Base-by-base conservation (phyloP, 2,888 invertebrate species). In the Dicyrtomina minuta region DNA sequence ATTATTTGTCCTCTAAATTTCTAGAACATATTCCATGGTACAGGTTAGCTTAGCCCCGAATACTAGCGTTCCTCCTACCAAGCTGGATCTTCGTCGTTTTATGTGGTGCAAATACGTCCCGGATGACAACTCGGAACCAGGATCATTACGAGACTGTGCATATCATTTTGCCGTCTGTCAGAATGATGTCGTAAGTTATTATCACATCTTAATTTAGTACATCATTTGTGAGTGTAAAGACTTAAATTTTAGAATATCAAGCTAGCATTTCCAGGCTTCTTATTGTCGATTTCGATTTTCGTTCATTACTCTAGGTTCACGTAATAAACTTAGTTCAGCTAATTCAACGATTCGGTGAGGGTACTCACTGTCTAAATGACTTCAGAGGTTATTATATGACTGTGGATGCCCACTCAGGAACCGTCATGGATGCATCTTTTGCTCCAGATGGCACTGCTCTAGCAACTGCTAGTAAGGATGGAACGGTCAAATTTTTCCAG, bases 31-130 rank as follows among this genome's bases (percentile, higher is more conserved):
- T 51, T 81, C 87, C 60, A 79, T 88, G 68, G 84, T 88, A 15
- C 88, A 89, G 80, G 84, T 89, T 6, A 84, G 83, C 43, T 85
- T 87, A 70, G 82, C 83, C 33, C 76, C 75, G 17, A 66, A 74
- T 44, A 41, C 62, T 2, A 71, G 62, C n/a, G 56, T 66, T 24
- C 41, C 12, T 13, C 33, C 33, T 3, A 33, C n/a, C 27, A 62
- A 62, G 33, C 66, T 67, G 5, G 74, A 75, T 27, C 65, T 84
- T 79, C 88, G 89, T 78, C 84, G 92, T 75, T 89, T 96, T 53
- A 90, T 94, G 79, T 96, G 96, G 96, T 96, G 96, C 81, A 94
- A 95, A 0, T 96, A 89, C 84, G 89, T 94, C 71, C 92, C 93
- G 0, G 87, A 86, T 69, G 88, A 87, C 72, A 81, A 82, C 27